Evolutionary conservation across 2,888 invertebrate genomes (phyloP), one percentile per base, ranked within the genome.

Genomic region (Therioaphis trifolii): DNA sequence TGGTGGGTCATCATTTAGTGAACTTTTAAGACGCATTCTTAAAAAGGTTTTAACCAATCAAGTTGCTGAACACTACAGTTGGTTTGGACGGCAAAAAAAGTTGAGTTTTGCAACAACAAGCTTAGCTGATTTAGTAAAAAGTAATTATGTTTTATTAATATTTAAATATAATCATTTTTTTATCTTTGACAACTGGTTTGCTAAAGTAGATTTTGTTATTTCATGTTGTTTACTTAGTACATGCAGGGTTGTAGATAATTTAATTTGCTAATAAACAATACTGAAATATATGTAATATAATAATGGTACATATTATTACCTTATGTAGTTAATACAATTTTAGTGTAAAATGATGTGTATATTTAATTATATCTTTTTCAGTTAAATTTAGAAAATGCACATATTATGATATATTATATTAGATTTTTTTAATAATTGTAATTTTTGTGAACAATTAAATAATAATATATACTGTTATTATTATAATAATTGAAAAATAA

Each of bases 1-100:
- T 5, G 63, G 63, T 29, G 63, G 63, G 29, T 29, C 29, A 63
- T 63, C 63, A 29, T 29, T 29, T 18, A 2, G 63, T 63, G 63
- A 63, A 29, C 63, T 63, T 29, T 15, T 63, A 18, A 63, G 63
- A 29, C 63, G 29, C 5, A 18, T 63, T 29, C 29, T 63, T 18
- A 63, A 63, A 63, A 61, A 2, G 18, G 11, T 63, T 29, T 29
- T 63, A 29, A 29, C 29, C 4, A 4, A 63, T 63, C 3, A 63
- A 63, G 1, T 63, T 0, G 29, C 27, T 29, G 63, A 29, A 15
- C 27, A 63, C 3, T 63, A 1, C 9, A 18, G 27, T 29, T 63
- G 63, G 63, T 63, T 63, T 63, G 61, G 63, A 15, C 15, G 63
- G 18, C 63, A 63, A 63, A 63, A 18, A 29, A 63, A 63, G 29